phyloP scores from a whole-genome alignment of 2,888 invertebrate genomes.

The Ypsolopha scabrella region DNA sequence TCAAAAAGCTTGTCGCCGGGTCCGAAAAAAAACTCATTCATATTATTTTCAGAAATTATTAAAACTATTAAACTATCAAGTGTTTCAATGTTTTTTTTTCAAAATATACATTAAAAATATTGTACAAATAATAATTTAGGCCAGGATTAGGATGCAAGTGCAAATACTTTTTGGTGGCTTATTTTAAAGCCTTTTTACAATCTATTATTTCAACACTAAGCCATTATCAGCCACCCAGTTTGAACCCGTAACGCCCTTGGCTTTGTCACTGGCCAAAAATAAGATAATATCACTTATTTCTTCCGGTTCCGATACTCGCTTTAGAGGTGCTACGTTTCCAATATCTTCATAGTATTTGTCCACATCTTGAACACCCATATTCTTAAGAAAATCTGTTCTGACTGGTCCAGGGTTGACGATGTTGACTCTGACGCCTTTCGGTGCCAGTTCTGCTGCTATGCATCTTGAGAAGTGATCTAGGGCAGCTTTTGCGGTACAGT shows the following conservation, averaged over 20 bases:
- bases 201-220: neutral
- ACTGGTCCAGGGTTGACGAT: conserved; percentile 91
- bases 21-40: no score
- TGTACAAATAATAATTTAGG: no score
- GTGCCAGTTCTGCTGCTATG: conserved; percentile 81
- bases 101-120: no score
- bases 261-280: conserved; percentile 83
- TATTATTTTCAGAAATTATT: no score
- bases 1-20: no score
- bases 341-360: conserved; percentile 69
- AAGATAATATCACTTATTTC: conserved; percentile 86
- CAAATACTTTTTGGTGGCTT: no score
- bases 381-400: conserved; percentile 53
- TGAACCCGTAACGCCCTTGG: conserved; percentile 87
- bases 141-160: no score
- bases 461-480: conserved; percentile 91
- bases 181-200: no score
- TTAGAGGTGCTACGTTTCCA: conserved; percentile 83
- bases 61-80: no score
- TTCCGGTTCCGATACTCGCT: conserved; percentile 76
- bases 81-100: no score
- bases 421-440: conserved; percentile 82
- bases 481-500: conserved; percentile 46
- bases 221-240: conserved; percentile 17
- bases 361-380: conserved; percentile 72